phyloP scores from a whole-genome alignment of 2,888 invertebrate species.

The Eupithecia tripunctaria region DNA sequence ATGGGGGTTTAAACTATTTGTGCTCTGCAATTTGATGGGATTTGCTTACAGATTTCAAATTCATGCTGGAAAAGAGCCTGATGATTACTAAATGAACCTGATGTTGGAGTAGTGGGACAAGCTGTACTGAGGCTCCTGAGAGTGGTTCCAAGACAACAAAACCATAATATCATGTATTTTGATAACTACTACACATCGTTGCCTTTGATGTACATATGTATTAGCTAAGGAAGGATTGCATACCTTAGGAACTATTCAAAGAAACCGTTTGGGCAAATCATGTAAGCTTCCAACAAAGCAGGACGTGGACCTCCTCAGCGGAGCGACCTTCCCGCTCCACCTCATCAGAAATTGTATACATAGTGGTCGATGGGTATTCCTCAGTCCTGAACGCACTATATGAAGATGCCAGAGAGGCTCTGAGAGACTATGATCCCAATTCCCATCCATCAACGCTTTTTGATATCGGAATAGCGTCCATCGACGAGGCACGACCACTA shows the following conservation, averaged over 20 bases:
- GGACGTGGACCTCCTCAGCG: no score
- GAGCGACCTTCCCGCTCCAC: no score
- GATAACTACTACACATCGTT: conserved; percentile 35
- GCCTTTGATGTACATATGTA: conserved; percentile 51
- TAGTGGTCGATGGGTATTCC: no score
- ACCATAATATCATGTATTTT: conserved; percentile 44
- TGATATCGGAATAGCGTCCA: no score
- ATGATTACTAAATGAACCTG: conserved; percentile 21
- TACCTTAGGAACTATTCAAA: conserved; percentile 39
- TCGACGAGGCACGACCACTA: no score
- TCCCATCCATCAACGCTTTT: no score
- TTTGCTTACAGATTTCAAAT: conserved; percentile 43
- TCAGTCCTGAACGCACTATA: no score
- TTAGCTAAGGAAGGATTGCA: conserved; percentile 40
- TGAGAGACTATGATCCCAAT: no score
- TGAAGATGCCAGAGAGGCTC: no score
- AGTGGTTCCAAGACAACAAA: conserved; percentile 37
- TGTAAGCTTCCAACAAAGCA: conserved; percentile 39
- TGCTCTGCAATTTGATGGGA: conserved; percentile 43
- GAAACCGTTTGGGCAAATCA: conserved; percentile 39
- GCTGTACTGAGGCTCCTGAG: conserved; percentile 40
- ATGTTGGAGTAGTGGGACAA: conserved; percentile 36
- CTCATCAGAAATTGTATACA: no score
- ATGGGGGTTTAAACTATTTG: conserved; percentile 47
- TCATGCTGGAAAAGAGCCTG: conserved; percentile 38